A percentile compares a stretch with the other conserved stretches of the same genome.
Evolutionary conservation across 2,888 invertebrate species (phyloP).

Genomic region (Hirtodrosophila duncani): DNA sequence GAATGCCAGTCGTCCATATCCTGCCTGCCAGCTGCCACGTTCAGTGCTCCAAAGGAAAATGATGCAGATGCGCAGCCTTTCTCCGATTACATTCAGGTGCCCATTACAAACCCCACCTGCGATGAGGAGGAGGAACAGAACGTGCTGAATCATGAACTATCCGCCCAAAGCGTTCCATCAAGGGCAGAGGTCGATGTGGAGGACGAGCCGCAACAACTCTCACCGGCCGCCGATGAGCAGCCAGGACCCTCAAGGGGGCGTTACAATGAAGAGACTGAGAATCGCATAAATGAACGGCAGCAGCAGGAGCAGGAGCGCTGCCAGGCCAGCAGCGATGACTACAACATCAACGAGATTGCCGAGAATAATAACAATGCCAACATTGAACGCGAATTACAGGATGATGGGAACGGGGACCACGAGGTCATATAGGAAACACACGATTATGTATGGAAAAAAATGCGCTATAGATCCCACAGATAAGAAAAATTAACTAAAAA

Average conservation of each 20-base stretch:
- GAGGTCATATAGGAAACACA: conserved; percentile 23
- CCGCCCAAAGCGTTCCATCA: conserved; percentile 20
- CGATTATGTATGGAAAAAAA: no score
- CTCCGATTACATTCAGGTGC: not conserved
- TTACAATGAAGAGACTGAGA: conserved; percentile 75
- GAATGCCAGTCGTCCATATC: not conserved
- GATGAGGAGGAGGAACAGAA: conserved; percentile 69
- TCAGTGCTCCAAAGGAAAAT: conserved; percentile 40
- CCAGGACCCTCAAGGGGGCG: conserved; percentile 14
- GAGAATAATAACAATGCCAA: conserved; percentile 78
- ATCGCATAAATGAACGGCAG: conserved; percentile 72
- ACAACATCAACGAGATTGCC: conserved; percentile 77
- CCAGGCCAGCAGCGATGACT: conserved; percentile 39
- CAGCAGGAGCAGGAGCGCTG: conserved; percentile 34
- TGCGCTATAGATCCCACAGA: no score
- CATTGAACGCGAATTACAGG: conserved; percentile 75
- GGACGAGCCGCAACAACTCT: not conserved
- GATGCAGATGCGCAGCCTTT: conserved; percentile 47
- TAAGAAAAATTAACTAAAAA: no score
- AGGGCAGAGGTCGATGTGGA: not conserved
- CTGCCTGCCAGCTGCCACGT: conserved; percentile 5
- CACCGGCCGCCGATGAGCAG: not conserved
- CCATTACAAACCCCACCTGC: conserved; percentile 19
- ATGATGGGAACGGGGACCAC: conserved; percentile 62
- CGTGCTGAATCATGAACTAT: conserved; percentile 58